Evolutionary conservation across 2,797 vertebrate species (phyloP), one percentile per base, ranked within the genome.

Genomic region (Hipposideros larvatus): DNA sequence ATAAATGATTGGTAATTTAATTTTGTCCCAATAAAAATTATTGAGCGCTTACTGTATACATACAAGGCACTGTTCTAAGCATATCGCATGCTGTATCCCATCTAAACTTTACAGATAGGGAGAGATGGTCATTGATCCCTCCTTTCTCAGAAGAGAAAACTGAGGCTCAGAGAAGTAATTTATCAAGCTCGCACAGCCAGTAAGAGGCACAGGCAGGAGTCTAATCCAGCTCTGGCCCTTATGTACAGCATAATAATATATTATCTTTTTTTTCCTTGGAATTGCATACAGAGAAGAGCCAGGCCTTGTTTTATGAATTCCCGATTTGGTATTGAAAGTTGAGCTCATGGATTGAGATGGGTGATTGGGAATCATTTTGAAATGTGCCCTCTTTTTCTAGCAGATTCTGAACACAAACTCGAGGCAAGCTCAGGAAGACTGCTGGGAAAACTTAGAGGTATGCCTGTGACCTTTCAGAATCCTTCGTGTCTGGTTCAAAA

Each of bases 401-500:
- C 98, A 97, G 99, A 98, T 95, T 98, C 98, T 95, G 99, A 99
- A 53, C 99, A 99, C 94, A 99, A 99, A 98, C 96, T 98, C 90
- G 99, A 99, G 87, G 98, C 99, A 89, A 99, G 97, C 97, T 99
- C 99, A 91, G 99, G 99, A 97, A 99, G 99, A 97, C 99, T 99
- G 95, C 98, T 99, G 97, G 99, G 99, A 97, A 99, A 99, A 98
- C 99, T 99, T 94, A 98, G 99, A 99, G 99, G 99, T 99, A 98
- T 96, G 98, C 87, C 37, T 79, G 26, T 94, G 92, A 87, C 90
- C 73, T 96, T 97, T 96, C 77, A 92, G 92, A 97, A 95, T 0
- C 2, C 84, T 96, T 66, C 18, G 73, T 9, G 0, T 86, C 82
- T 94, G 91, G 96, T 83, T 46, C 95, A 74, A 34, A 96, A 93